phyloP scores from a whole-genome alignment of 2,888 invertebrate genomes.

The Adineta ricciae region DNA sequence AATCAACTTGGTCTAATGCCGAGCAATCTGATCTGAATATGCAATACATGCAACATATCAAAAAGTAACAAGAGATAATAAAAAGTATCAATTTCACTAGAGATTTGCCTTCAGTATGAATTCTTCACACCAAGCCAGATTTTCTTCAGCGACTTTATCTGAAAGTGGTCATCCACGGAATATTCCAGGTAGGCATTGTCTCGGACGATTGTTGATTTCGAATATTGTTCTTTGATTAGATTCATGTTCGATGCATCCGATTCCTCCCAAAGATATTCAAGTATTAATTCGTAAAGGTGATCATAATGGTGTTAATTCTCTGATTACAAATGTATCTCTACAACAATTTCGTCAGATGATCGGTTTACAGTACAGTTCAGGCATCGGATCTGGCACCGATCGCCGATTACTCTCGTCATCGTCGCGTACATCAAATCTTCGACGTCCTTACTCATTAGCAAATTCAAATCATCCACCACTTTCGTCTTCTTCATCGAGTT shows the following conservation, averaged over 20 bases:
- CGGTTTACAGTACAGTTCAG: neutral
- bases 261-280: neutral
- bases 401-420: too few relatives aligned
- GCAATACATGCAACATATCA: neutral
- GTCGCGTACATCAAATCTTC: neutral
- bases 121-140: neutral
- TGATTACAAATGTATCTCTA: neutral
- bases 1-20: neutral
- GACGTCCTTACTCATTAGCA: neutral
- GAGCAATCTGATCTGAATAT: neutral
- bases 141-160: neutral
- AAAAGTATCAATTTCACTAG: too few relatives aligned
- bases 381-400: neutral
- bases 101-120: neutral
- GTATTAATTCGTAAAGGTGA: neutral
- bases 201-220: neutral
- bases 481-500: neutral
- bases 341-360: slow-evolving; percentile 18
- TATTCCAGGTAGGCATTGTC: neutral
- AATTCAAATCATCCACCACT: neutral
- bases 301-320: neutral
- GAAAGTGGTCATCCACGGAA: slow-evolving; percentile 13
- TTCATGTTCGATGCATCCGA: neutral
- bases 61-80: neutral
- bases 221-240: neutral